A percentile compares a stretch with the other conserved stretches of the same genome.
Conservation (phyloP, 37 sponge, comb jelly and placozoan genomes). For the Petrosia ficiformis region DNA sequence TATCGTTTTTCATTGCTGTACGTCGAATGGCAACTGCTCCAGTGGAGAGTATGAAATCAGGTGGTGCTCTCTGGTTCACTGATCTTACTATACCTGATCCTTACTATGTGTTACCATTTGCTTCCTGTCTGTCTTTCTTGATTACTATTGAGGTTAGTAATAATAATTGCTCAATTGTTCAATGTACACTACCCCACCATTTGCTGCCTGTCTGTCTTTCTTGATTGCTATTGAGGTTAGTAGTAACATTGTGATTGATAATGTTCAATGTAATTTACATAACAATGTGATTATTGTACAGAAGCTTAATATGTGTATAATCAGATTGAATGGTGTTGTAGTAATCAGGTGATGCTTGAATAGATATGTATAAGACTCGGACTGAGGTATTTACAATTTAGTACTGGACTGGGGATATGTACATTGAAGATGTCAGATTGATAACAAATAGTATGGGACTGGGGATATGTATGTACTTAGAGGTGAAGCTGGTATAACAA, state of each 20-base stretch:
- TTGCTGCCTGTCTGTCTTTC: slow-evolving; percentile 51
- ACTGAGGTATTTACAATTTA: too few relatives aligned
- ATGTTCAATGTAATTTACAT: neutral
- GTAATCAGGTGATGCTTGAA: too few relatives aligned
- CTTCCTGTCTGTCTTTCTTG: slow-evolving; percentile 52
- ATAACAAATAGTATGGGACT: too few relatives aligned
- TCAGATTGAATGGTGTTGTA: neutral
- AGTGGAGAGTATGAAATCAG: slow-evolving; percentile 64
- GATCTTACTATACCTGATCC: slow-evolving; percentile 87
- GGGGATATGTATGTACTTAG: too few relatives aligned
- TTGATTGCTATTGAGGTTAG: slow-evolving; percentile 64
- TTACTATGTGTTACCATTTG: slow-evolving; percentile 63
- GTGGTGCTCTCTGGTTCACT: slow-evolving; percentile 81
- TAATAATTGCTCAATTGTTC: neutral
- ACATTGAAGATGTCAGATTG: too few relatives aligned
- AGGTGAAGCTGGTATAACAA: too few relatives aligned
- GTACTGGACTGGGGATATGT: too few relatives aligned
- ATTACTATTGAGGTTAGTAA: slow-evolving; percentile 57
- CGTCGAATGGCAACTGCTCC: slow-evolving; percentile 71
- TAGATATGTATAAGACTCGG: too few relatives aligned
- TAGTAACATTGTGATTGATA: neutral
- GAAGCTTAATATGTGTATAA: too few relatives aligned
- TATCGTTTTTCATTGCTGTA: slow-evolving; percentile 73
- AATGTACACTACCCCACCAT: slow-evolving; percentile 19
- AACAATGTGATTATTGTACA: slow-evolving; percentile 43